A percentile compares a stretch with the other conserved stretches of the same genome.
phyloP scores from a whole-genome alignment of 64 coral and sea anemone genomes.

The Pachyseris speciosa region DNA sequence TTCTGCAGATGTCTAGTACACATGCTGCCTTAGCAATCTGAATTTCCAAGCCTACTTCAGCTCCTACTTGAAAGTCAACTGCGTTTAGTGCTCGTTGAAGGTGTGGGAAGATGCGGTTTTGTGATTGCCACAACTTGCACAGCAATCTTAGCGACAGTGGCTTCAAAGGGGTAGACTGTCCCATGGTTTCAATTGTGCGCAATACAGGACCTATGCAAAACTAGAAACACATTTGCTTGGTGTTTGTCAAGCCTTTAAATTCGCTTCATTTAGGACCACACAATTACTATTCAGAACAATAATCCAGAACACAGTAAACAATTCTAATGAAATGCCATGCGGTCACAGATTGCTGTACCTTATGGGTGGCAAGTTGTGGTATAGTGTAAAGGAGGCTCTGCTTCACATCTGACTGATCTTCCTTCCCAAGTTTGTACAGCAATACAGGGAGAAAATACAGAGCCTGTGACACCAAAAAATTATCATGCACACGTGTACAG shows the following conservation, averaged over 20 bases:
- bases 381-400: slow-evolving; percentile 79
- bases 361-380: slow-evolving; percentile 87
- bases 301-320: not conserved
- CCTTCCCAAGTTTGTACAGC: slow-evolving; percentile 89
- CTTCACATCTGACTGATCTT: slow-evolving; percentile 63
- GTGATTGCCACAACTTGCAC: slow-evolving; percentile 79
- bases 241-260: too few relatives aligned
- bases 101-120: slow-evolving; percentile 89
- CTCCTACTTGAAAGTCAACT: slow-evolving; percentile 22
- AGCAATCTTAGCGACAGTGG: slow-evolving; percentile 75
- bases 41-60: slow-evolving; percentile 55
- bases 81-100: slow-evolving; percentile 70
- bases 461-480: slow-evolving; percentile 48
- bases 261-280: too few relatives aligned
- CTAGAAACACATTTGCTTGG: slow-evolving; percentile 60
- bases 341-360: slow-evolving; percentile 60
- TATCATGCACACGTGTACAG: too few relatives aligned
- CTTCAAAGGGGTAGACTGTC: slow-evolving; percentile 64
- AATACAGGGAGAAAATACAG: slow-evolving; percentile 82
- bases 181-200: slow-evolving; percentile 76
- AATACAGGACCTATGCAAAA: slow-evolving; percentile 84
- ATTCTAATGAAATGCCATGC: too few relatives aligned
- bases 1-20: slow-evolving; percentile 87
- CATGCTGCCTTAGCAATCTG: slow-evolving; percentile 86
- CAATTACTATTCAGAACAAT: not conserved